These are phyloP conservation scores for Apodemia mormo DNA, from an alignment of 2,888 invertebrate genomes.

Conservation along the genomic window DNA sequence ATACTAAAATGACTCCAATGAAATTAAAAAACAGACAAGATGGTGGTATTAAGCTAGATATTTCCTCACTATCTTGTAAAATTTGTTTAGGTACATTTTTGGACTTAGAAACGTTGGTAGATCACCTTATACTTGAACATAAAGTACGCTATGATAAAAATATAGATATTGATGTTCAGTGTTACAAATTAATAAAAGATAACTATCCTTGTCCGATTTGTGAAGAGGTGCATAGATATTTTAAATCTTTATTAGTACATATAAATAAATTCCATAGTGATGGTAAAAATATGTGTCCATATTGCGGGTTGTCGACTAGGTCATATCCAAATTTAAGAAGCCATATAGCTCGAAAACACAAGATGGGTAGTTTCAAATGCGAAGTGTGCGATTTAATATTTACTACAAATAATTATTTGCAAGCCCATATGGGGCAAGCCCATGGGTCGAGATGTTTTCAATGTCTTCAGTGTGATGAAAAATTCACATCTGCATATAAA, in stretches of 20 bases:
- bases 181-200: conserved; percentile 55
- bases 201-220: conserved; percentile 60
- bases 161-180: conserved; percentile 48
- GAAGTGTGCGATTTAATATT: conserved; percentile 49
- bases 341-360: conserved; percentile 54
- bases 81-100: conserved; percentile 49
- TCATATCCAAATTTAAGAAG: conserved; percentile 58
- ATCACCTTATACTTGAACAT: conserved; percentile 54
- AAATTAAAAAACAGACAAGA: conserved; percentile 56
- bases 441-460: conserved; percentile 54
- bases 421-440: conserved; percentile 52
- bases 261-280: conserved; percentile 54
- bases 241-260: conserved; percentile 56
- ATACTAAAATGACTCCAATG: conserved; percentile 57
- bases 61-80: conserved; percentile 54
- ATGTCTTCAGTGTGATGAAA: conserved; percentile 57
- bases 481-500: conserved; percentile 55
- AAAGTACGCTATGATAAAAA: conserved; percentile 48
- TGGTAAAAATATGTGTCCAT: conserved; percentile 59
- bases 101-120: conserved; percentile 48
- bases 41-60: conserved; percentile 63
- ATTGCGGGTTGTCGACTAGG: conserved; percentile 58
- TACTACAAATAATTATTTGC: conserved; percentile 46
- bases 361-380: conserved; percentile 50
- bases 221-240: conserved; percentile 52